phyloP scores from a whole-genome alignment of 2,113 vertebrate genomes.

The Guaruba guarouba region DNA sequence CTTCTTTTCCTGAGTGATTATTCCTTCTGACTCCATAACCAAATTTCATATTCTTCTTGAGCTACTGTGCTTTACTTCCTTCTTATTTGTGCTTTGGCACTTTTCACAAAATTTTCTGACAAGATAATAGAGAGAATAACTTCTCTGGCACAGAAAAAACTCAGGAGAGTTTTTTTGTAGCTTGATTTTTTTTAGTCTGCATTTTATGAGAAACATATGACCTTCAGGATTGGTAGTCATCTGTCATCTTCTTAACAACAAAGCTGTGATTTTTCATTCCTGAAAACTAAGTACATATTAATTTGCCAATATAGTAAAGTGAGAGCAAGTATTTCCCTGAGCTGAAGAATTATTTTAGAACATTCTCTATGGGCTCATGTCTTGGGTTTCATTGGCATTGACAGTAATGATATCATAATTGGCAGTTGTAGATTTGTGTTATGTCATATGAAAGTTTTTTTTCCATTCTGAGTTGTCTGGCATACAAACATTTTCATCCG shows the following conservation, averaged over 20 bases:
- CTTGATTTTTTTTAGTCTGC: not conserved
- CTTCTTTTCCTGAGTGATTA: not conserved
- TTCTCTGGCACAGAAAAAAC: not conserved
- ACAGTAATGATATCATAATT: accelerated
- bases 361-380: accelerated
- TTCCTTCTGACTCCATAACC: not conserved
- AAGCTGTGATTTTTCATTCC: not conserved
- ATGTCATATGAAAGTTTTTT: not conserved
- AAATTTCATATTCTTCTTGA: not conserved
- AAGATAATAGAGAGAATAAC: not conserved
- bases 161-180: not conserved
- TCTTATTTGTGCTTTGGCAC: not conserved
- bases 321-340: not conserved
- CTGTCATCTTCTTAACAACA: not conserved
- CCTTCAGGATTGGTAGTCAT: not conserved
- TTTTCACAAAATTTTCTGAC: not conserved
- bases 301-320: not conserved
- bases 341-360: not conserved
- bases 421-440: not conserved
- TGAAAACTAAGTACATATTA: not conserved
- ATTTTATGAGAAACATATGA: not conserved
- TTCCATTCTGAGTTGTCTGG: not conserved
- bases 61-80: not conserved
- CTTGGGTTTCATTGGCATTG: not conserved
- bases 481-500: not conserved